Percentiles rank a stretch among this genome's conserved stretches.
These are phyloP conservation scores for Drepanosiphum platanoidis DNA, from an alignment of 2,888 invertebrate genomes.

Conservation along the genomic window DNA sequence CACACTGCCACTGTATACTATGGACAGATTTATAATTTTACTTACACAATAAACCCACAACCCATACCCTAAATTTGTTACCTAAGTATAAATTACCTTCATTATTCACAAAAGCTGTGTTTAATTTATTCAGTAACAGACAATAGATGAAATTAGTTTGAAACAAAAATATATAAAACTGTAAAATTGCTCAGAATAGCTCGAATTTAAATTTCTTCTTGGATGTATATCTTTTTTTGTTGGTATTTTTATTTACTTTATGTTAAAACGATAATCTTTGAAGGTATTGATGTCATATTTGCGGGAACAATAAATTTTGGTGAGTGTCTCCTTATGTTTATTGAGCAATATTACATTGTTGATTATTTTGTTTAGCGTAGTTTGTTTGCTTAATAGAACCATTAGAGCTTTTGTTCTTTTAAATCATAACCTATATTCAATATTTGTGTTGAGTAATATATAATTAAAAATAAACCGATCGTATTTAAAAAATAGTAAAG, in stretches of 20 bases:
- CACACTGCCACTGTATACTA: too few species aligned
- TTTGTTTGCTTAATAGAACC: conserved; percentile 1
- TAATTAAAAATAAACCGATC: not conserved
- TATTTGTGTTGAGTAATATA: not conserved
- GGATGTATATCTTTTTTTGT: not conserved
- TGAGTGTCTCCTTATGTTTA: conserved; percentile 41
- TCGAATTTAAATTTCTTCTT: not conserved
- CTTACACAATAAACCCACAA: too few species aligned
- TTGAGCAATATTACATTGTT: conserved; percentile 18
- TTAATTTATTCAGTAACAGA: not conserved
- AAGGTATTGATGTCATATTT: conserved; percentile 63
- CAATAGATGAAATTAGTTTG: not conserved
- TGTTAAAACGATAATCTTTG: conserved; percentile 29
- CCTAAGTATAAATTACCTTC: not conserved
- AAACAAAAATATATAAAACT: not conserved
- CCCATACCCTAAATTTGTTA: too few species aligned
- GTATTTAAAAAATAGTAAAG: not conserved
- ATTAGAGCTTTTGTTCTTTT: not conserved
- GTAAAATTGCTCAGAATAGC: not conserved
- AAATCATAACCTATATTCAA: not conserved
- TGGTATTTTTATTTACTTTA: not conserved
- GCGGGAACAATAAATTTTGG: conserved; percentile 62
- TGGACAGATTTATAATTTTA: too few species aligned
- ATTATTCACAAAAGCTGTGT: not conserved
- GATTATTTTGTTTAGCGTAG: not conserved